Evolutionary conservation across 2,888 invertebrate species (phyloP).

Genomic region (Ennomos fuscantarius): DNA sequence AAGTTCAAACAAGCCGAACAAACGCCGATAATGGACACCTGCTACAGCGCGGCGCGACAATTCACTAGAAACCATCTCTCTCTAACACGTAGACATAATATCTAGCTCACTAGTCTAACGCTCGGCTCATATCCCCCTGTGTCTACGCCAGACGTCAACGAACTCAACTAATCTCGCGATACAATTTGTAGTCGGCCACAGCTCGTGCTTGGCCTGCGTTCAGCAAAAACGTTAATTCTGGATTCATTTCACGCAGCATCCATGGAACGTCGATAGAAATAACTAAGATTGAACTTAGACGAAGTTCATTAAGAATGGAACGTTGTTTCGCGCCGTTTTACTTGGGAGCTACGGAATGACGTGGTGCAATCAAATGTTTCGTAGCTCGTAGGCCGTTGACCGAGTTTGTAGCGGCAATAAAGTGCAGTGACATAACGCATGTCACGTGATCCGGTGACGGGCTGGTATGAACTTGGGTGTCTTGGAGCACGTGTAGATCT

Average conservation of each 20-base stretch:
- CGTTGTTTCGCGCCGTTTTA: slow-evolving; percentile 49
- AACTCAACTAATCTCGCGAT: slow-evolving; percentile 70
- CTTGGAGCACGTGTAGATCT: slow-evolving; percentile 42
- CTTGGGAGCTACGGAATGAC: slow-evolving; percentile 44
- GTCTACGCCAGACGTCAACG: slow-evolving; percentile 69
- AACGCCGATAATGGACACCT: slow-evolving; percentile 77
- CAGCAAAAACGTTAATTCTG: slow-evolving; percentile 61
- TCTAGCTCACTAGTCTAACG: slow-evolving; percentile 14
- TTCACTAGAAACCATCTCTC: slow-evolving; percentile 59
- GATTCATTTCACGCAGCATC: slow-evolving; percentile 57
- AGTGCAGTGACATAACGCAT: slow-evolving; percentile 52
- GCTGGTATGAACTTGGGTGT: slow-evolving; percentile 26
- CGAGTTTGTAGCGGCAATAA: slow-evolving; percentile 51
- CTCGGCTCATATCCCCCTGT: slow-evolving; percentile 43
- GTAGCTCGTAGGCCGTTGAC: slow-evolving; percentile 53
- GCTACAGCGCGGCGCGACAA: slow-evolving; percentile 73
- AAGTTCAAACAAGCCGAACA: slow-evolving; percentile 72
- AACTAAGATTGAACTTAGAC: slow-evolving; percentile 57
- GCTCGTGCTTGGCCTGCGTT: slow-evolving; percentile 17
- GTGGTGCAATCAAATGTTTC: slow-evolving; percentile 51
- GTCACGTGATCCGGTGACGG: slow-evolving; percentile 36
- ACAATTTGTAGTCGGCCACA: slow-evolving; percentile 21
- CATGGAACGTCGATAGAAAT: slow-evolving; percentile 52
- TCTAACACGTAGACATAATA: slow-evolving; percentile 39
- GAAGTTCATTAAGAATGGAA: slow-evolving; percentile 59